A percentile compares a stretch with the other conserved stretches of the same genome.
These are phyloP conservation scores for Julus scandinavius DNA, from an alignment of 2,888 invertebrate species.

Conservation along the genomic window DNA sequence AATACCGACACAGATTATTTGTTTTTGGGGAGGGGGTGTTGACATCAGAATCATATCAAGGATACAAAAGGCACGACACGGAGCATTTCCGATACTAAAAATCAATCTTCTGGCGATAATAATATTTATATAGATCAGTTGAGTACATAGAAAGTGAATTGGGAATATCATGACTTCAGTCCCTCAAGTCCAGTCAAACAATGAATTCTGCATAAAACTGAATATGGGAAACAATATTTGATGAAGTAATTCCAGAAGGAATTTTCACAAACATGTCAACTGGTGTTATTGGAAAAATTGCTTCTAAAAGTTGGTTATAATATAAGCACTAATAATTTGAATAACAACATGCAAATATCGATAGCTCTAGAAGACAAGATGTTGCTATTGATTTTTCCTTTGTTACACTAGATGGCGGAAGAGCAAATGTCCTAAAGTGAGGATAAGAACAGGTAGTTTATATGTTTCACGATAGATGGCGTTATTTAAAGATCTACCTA, in stretches of 20 bases:
- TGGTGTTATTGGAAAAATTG: background rate
- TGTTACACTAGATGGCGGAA: no score
- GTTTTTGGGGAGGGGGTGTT: conserved; percentile 34
- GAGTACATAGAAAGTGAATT: background rate
- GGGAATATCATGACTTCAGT: conserved; percentile 5
- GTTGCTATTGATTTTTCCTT: no score
- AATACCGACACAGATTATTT: conserved; percentile 21
- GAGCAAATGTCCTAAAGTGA: no score
- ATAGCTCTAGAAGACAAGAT: no score
- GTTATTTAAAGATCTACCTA: no score
- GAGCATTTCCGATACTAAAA: conserved; percentile 4
- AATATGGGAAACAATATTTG: background rate
- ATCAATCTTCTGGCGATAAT: background rate
- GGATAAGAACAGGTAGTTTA: no score
- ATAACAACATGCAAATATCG: no score
- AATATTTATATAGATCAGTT: conserved; percentile 1
- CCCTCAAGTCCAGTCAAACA: background rate
- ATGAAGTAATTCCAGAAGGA: background rate
- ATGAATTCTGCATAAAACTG: background rate
- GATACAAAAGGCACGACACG: conserved; percentile 22
- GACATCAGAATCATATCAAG: conserved; percentile 7
- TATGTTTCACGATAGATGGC: no score
- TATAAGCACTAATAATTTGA: no score
- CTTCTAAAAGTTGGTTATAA: background rate
- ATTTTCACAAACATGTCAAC: background rate